phyloP scores from a whole-genome alignment of 37 sponge, comb jelly and placozoan species.

The Aphrocallistes beatrix region DNA sequence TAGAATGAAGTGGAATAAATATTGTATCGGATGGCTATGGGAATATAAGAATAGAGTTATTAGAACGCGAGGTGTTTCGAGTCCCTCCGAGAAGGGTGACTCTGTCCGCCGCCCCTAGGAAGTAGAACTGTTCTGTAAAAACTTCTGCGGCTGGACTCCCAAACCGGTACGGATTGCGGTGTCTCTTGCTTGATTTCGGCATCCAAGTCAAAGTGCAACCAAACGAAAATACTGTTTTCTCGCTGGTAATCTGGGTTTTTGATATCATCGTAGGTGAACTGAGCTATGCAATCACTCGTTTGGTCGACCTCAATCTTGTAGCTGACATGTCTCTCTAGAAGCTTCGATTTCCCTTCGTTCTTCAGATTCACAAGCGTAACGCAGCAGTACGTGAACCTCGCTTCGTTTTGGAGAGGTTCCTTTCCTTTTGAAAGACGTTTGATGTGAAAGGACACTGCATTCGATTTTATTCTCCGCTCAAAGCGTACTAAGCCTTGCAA shows the following conservation, averaged over 20 bases:
- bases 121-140: neutral
- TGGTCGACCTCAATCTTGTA: conserved; percentile 15
- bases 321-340: neutral
- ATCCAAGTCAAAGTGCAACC: neutral
- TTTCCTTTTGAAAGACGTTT: neutral
- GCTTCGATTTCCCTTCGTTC: neutral
- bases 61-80: neutral
- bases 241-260: neutral
- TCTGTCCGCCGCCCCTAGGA: neutral
- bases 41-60: neutral
- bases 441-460: neutral
- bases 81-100: neutral
- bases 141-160: neutral
- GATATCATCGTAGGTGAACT: neutral
- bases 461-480: neutral
- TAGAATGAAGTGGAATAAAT: too few species aligned
- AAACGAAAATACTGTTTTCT: conserved; percentile 9
- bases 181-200: neutral
- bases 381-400: conserved; percentile 9
- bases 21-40: too few species aligned
- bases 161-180: neutral
- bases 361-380: conserved; percentile 4
- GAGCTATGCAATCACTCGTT: neutral
- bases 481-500: neutral
- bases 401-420: neutral